Percentiles rank a stretch among this genome's conserved stretches.
Conservation (phyloP, 1,140 invertebrate genomes). For the Drosophila ercepeae region DNA sequence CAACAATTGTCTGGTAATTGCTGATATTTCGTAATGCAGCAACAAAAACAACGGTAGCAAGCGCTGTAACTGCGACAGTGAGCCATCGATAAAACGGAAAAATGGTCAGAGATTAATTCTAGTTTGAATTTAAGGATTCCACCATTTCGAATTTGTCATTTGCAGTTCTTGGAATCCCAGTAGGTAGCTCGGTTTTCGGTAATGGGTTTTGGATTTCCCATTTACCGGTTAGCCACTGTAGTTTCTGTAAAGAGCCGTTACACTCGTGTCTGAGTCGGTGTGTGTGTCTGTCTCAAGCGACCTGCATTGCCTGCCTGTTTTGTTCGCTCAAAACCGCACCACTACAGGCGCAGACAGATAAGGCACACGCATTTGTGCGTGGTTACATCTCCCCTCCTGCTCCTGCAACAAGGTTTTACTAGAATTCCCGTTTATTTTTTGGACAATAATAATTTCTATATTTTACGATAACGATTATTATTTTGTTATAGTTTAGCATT, state of each 20-base stretch:
- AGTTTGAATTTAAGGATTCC: no score
- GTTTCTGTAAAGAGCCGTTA: slow-evolving; percentile 47
- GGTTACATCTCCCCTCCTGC: slow-evolving; percentile 29
- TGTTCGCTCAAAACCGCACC: slow-evolving; percentile 17
- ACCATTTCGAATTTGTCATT: neutral
- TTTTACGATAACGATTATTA: neutral
- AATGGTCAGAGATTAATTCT: no score
- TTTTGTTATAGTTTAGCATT: no score
- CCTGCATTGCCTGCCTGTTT: slow-evolving; percentile 40
- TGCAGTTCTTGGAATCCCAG: neutral
- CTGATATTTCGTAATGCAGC: slow-evolving; percentile 67
- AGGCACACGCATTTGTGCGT: slow-evolving; percentile 61
- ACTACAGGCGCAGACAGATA: slow-evolving; percentile 9
- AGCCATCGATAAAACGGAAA: neutral
- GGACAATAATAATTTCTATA: neutral
- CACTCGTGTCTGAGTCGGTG: slow-evolving; percentile 6
- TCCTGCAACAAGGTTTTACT: neutral
- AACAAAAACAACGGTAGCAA: slow-evolving; percentile 40
- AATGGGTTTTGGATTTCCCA: no score
- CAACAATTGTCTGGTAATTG: slow-evolving; percentile 71
- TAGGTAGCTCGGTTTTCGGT: neutral
- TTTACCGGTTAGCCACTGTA: slow-evolving; percentile 22
- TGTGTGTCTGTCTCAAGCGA: slow-evolving; percentile 18
- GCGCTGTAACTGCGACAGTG: slow-evolving; percentile 29
- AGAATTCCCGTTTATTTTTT: no score